Percentiles rank a stretch among this genome's conserved stretches.
Evolutionary conservation across 1,140 invertebrate genomes (phyloP).

Genomic region (Apis dorsata): DNA sequence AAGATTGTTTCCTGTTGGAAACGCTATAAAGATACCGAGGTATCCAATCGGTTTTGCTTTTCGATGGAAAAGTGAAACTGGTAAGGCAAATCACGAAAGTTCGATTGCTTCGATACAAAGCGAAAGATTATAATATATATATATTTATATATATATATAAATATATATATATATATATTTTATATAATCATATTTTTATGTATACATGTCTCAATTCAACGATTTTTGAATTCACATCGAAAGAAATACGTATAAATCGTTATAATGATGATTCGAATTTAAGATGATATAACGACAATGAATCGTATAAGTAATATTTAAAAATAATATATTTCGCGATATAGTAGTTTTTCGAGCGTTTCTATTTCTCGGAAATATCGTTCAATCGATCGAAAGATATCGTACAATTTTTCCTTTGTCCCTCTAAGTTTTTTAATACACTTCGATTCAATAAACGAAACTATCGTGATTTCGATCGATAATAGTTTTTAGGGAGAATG

Average conservation of each 20-base stretch:
- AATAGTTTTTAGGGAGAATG: background rate
- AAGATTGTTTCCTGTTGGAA: constrained; percentile 34
- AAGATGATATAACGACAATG: constrained; percentile 4
- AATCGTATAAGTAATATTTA: constrained; percentile 8
- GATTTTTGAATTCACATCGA: constrained; percentile 5
- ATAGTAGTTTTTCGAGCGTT: constrained; percentile 2
- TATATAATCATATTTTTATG: constrained; percentile 34
- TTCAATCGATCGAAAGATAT: constrained; percentile 15
- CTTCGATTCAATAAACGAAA: background rate
- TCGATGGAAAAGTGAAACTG: constrained; percentile 32
- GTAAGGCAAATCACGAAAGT: background rate
- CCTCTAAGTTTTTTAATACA: constrained; percentile 6
- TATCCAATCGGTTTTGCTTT: constrained; percentile 26
- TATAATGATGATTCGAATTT: constrained; percentile 6
- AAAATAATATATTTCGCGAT: constrained; percentile 33
- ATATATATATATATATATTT: constrained; percentile 26
- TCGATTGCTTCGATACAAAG: constrained; percentile 20
- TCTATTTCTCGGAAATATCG: constrained; percentile 5
- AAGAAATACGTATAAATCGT: background rate
- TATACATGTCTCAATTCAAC: constrained; percentile 21
- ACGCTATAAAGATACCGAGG: constrained; percentile 29
- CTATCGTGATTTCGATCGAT: background rate
- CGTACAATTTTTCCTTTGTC: background rate
- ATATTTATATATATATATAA: background rate
- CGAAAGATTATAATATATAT: constrained; percentile 18